Evolutionary conservation across 2,113 vertebrate genomes (phyloP).

Genomic region (Calidris pugnax): DNA sequence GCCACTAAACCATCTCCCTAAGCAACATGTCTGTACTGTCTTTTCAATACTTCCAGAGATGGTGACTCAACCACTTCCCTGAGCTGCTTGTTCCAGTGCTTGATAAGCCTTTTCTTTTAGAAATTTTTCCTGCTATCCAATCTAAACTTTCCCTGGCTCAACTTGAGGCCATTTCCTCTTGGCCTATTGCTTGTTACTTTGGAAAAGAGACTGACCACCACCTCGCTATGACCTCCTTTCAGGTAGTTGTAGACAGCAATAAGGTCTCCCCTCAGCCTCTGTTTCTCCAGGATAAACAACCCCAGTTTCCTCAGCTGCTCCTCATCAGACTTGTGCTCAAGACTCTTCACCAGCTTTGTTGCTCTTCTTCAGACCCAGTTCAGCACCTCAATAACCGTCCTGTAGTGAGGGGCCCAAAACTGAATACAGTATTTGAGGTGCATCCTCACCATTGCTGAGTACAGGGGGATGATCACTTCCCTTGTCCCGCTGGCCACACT

Average conservation of each 20-base stretch:
- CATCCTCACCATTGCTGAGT: not conserved
- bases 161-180: not conserved
- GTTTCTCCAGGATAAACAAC: not conserved
- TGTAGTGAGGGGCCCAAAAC: not conserved
- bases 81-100: not conserved
- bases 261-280: not conserved
- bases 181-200: not conserved
- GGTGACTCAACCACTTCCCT: not conserved
- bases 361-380: not conserved
- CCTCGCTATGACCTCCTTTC: not conserved
- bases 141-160: not conserved
- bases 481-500: not conserved
- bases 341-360: not conserved
- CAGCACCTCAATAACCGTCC: not conserved
- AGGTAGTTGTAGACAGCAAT: not conserved
- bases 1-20: not conserved
- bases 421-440: not conserved
- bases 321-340: not conserved
- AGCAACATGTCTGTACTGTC: no score
- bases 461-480: not conserved
- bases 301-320: not conserved
- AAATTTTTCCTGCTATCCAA: not conserved
- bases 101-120: not conserved
- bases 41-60: not conserved
- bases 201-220: not conserved